Percentiles rank a stretch among this genome's conserved stretches.
Conservation (phyloP, 2,888 invertebrate species). For the Gasteruption jaculator region DNA sequence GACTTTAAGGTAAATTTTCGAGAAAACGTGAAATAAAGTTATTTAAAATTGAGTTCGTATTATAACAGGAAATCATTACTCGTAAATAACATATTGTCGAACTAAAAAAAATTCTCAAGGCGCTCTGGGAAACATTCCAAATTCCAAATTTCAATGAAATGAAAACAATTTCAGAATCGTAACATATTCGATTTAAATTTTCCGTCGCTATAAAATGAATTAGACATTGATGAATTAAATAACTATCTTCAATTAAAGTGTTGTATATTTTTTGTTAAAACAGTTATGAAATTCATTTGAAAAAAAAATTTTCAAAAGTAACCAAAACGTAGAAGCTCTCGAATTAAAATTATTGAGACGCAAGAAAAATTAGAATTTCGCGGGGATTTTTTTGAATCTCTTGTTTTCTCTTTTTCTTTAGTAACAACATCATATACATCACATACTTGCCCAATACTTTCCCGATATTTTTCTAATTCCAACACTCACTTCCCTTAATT, state of each 20-base stretch:
- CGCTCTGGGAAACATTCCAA: background rate
- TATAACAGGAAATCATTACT: too few relatives aligned
- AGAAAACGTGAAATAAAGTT: too few relatives aligned
- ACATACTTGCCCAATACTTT: conserved; percentile 7
- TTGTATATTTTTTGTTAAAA: background rate
- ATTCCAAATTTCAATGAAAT: too few relatives aligned
- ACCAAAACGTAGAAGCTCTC: conserved; percentile 2
- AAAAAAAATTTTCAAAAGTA: background rate
- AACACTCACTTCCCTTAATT: too few relatives aligned
- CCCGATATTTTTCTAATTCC: conserved; percentile 6
- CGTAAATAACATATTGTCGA: conserved; percentile 12
- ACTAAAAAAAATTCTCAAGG: background rate
- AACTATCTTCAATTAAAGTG: background rate
- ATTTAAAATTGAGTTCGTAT: too few relatives aligned
- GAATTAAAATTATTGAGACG: conserved; percentile 1
- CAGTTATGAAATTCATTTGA: background rate
- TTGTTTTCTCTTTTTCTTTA: too few relatives aligned
- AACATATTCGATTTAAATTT: too few relatives aligned
- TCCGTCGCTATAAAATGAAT: conserved; percentile 3
- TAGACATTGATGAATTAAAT: background rate
- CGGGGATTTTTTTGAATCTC: too few relatives aligned
- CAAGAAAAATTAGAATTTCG: too few relatives aligned
- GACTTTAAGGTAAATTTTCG: too few relatives aligned
- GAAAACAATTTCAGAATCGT: too few relatives aligned
- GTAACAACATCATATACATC: background rate